phyloP scores from a whole-genome alignment of 2,888 invertebrate genomes.

The Neoaliturus tenellus region DNA sequence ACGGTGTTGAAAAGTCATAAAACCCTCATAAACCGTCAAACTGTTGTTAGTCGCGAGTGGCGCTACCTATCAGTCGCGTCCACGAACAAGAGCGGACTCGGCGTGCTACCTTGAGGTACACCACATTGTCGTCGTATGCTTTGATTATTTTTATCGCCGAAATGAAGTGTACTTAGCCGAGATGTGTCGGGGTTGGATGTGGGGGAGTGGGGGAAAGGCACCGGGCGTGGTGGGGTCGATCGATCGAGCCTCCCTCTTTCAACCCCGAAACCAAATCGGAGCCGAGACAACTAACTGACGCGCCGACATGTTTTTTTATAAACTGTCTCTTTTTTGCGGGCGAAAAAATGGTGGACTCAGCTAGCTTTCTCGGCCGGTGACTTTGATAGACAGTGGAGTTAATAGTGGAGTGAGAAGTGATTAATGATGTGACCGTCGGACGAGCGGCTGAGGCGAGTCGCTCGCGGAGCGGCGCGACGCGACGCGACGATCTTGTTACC shows the following conservation, averaged over 20 bases:
- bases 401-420: slow-evolving; percentile 36
- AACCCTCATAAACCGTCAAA: neutral
- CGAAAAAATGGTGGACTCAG: slow-evolving; percentile 39
- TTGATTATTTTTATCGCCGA: slow-evolving; percentile 29
- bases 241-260: slow-evolving; percentile 46
- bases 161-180: slow-evolving; percentile 39
- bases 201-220: neutral
- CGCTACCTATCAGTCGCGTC: neutral
- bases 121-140: neutral
- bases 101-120: neutral
- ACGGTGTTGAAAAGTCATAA: neutral
- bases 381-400: slow-evolving; percentile 46
- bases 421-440: slow-evolving; percentile 2
- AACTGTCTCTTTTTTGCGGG: slow-evolving; percentile 52
- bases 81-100: neutral
- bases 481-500: neutral
- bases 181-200: neutral
- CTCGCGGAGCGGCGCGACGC: neutral
- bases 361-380: slow-evolving; percentile 31
- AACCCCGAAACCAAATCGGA: slow-evolving; percentile 54
- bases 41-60: neutral
- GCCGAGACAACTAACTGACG: slow-evolving; percentile 49
- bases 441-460: neutral
- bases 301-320: slow-evolving; percentile 56
- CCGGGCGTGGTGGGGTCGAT: slow-evolving; percentile 38